These are phyloP conservation scores for Tretioscincus oriximinensis DNA, from an alignment of 2,113 vertebrate genomes.

Conservation along the genomic window DNA sequence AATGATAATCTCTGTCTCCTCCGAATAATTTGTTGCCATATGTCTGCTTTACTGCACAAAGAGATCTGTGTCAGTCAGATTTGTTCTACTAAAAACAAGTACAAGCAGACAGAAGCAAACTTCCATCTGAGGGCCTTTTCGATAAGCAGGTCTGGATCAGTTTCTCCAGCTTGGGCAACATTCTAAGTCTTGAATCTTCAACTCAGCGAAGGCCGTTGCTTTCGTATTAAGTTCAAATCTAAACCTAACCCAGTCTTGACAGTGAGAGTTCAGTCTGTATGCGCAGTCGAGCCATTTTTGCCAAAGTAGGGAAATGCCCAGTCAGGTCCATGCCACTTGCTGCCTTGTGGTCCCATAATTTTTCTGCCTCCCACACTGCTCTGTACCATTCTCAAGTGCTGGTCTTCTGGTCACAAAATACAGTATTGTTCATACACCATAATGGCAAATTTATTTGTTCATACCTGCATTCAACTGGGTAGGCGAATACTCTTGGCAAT, in stretches of 20 bases:
- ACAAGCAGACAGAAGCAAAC: slow-evolving; percentile 17
- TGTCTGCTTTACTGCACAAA: slow-evolving; percentile 37
- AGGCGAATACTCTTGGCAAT: too few species aligned
- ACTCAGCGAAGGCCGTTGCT: too few species aligned
- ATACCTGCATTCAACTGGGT: too few species aligned
- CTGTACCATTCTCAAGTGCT: too few species aligned
- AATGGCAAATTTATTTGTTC: too few species aligned
- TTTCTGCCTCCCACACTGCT: too few species aligned
- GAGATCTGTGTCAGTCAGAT: slow-evolving; percentile 50
- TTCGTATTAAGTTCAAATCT: neutral
- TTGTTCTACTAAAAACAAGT: slow-evolving; percentile 16
- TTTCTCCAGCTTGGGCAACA: neutral
- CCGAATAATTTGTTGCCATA: slow-evolving; percentile 56
- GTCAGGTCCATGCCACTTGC: too few species aligned
- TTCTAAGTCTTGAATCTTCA: neutral
- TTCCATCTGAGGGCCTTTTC: rapidly evolving
- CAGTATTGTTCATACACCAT: too few species aligned
- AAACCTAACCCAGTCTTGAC: neutral
- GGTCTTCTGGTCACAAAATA: too few species aligned
- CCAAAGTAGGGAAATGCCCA: too few species aligned
- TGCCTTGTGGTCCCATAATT: too few species aligned
- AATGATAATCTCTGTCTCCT: slow-evolving; percentile 49
- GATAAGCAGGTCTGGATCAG: slow-evolving; percentile 13
- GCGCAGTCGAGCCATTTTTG: neutral
- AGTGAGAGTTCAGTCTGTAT: neutral